A percentile compares a stretch with the other conserved stretches of the same genome.
phyloP scores from a whole-genome alignment of 2,797 vertebrate genomes.

The Sarcoramphus papa region DNA sequence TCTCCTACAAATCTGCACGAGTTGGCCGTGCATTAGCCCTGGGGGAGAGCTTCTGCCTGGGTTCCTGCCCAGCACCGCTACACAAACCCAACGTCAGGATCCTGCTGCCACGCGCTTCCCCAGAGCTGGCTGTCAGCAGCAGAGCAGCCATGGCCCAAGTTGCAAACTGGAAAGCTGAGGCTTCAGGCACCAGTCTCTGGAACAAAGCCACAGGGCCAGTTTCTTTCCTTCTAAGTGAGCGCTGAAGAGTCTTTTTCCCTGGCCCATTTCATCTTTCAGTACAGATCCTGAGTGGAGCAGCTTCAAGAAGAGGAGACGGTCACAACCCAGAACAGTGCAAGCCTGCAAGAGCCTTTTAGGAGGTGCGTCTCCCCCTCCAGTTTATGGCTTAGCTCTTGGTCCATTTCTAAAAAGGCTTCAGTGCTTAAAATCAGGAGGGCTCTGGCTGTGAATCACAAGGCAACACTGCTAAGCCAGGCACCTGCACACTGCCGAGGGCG shows the following conservation, averaged over 20 bases:
- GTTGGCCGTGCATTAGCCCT: fast-evolving
- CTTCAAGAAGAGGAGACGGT: background rate
- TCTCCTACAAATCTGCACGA: fast-evolving
- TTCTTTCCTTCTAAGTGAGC: background rate
- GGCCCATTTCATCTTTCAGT: background rate
- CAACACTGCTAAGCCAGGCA: background rate
- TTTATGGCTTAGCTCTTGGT: background rate
- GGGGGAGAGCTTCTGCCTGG: background rate
- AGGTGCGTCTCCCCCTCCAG: background rate
- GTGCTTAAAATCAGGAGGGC: background rate
- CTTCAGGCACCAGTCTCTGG: background rate
- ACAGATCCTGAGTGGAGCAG: background rate
- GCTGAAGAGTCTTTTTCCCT: background rate
- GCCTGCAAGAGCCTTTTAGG: background rate
- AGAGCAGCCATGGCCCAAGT: background rate
- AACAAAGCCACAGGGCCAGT: background rate
- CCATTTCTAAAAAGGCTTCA: background rate
- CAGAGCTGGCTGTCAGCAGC: background rate
- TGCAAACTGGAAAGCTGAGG: background rate
- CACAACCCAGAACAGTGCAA: background rate
- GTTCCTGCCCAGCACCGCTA: fast-evolving
- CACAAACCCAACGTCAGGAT: too few relatives aligned
- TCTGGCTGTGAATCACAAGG: too few relatives aligned
- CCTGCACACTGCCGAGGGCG: background rate
- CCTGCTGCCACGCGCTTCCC: background rate